Percentiles rank a stretch among this genome's conserved stretches.
These are phyloP conservation scores for Oxyteleia sp. DNA, from an alignment of 2,888 invertebrate species.

Conservation along the genomic window DNA sequence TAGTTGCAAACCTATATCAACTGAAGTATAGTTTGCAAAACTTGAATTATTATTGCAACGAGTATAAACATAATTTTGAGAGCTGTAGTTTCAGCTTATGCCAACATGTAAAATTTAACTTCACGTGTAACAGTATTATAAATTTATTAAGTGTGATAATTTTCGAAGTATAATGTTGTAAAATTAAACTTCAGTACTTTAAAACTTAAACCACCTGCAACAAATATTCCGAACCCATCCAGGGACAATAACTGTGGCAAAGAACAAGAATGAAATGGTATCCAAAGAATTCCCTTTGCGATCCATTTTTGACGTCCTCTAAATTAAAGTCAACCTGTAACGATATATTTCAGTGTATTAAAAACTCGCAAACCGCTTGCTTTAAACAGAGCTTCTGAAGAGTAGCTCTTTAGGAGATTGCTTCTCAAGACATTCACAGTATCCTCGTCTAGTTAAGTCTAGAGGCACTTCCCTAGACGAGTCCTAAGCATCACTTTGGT, in stretches of 20 bases:
- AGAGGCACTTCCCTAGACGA: constrained; percentile 41
- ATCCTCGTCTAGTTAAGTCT: constrained; percentile 39
- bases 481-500: constrained; percentile 56
- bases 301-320: constrained; percentile 37
- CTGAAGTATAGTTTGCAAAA: constrained; percentile 20
- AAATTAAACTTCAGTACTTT: constrained; percentile 13
- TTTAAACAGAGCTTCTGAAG: constrained; percentile 61
- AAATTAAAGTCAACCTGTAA: constrained; percentile 54
- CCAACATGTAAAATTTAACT: constrained; percentile 31
- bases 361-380: constrained; percentile 58
- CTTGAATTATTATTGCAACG: constrained; percentile 30
- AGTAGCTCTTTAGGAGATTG: constrained; percentile 68
- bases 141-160: constrained; percentile 27
- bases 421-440: constrained; percentile 60
- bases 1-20: constrained; percentile 13
- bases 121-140: constrained; percentile 23
- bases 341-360: constrained; percentile 61
- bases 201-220: background rate
- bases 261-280: too few species aligned
- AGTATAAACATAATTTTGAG: constrained; percentile 42
- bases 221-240: background rate
- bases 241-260: too few species aligned
- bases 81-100: constrained; percentile 30
- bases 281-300: constrained; percentile 29
- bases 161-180: constrained; percentile 7